Conservation (phyloP, 2,797 vertebrate species). For the Paguma larvata region DNA sequence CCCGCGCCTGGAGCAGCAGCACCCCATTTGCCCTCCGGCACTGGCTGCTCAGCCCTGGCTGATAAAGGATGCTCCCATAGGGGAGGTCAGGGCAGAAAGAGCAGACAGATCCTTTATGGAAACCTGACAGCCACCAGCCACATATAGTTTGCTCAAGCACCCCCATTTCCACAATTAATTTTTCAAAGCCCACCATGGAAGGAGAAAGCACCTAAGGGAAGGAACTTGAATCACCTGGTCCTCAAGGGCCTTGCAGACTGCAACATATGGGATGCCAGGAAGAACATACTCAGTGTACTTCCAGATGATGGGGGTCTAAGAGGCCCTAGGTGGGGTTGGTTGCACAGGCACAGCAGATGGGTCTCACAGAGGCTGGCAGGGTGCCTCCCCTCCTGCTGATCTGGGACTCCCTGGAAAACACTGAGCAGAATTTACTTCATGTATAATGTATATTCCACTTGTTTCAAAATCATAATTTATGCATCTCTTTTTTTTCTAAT, state of each 20-base stretch:
- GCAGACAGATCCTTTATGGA: background rate
- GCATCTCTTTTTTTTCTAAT: too few species aligned
- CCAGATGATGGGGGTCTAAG: too few species aligned
- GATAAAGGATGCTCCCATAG: too few species aligned
- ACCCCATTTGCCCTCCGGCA: background rate
- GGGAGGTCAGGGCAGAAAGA: background rate
- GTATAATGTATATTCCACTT: background rate
- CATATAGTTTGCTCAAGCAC: background rate
- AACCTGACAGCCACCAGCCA: background rate
- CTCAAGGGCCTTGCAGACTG: background rate
- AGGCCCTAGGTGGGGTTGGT: too few species aligned
- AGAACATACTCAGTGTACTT: too few species aligned
- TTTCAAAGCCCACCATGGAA: background rate
- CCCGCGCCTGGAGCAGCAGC: background rate
- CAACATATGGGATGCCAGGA: too few species aligned
- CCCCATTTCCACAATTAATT: background rate
- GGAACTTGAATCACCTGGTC: background rate
- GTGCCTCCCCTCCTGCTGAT: too few species aligned
- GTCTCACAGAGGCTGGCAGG: background rate
- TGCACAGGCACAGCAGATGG: too few species aligned
- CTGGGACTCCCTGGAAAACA: background rate
- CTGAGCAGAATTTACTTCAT: too few species aligned
- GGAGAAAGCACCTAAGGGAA: background rate
- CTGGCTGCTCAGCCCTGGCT: background rate
- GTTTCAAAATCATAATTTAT: too few species aligned